Conservation (phyloP, 2,888 invertebrate species). For the Lasius platythorax region DNA sequence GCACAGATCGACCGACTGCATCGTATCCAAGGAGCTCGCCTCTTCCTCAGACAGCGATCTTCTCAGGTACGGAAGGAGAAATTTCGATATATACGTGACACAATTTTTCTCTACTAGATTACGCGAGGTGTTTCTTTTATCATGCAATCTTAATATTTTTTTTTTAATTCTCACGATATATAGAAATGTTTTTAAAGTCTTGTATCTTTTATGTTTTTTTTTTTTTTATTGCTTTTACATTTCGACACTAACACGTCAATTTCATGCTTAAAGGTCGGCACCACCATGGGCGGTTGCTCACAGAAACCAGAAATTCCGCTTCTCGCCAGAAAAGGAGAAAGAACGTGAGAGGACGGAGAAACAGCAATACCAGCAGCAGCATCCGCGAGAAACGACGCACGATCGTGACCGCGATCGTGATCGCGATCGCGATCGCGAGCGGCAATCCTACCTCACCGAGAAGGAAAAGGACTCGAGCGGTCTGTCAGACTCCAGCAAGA, state of each 20-base stretch:
- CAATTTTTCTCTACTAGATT: not conserved
- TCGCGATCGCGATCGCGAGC: conserved; percentile 71
- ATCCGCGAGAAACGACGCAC: conserved; percentile 70
- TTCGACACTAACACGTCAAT: not conserved
- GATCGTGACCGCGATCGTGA: conserved; percentile 66
- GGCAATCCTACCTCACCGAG: conserved; percentile 72
- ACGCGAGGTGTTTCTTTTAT: not conserved
- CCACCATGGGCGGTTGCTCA: conserved; percentile 87
- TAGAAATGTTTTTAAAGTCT: not conserved
- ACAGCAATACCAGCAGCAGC: conserved; percentile 81
- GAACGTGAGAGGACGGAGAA: conserved; percentile 79
- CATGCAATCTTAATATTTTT: not conserved
- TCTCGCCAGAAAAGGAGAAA: conserved; percentile 84
- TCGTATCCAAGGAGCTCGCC: conserved; percentile 89
- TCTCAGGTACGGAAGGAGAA: conserved; percentile 81
- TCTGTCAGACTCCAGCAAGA: conserved; percentile 87
- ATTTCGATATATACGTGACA: not conserved
- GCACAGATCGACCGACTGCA: conserved; percentile 93
- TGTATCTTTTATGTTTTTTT: not conserved
- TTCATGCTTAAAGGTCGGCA: conserved; percentile 85
- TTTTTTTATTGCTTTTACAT: not conserved
- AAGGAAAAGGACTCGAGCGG: conserved; percentile 80
- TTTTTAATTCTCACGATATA: not conserved
- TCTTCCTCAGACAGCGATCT: conserved; percentile 89
- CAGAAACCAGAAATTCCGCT: conserved; percentile 83